Evolutionary conservation across 2,888 invertebrate species (phyloP).

Genomic region (Tenthredo livida): DNA sequence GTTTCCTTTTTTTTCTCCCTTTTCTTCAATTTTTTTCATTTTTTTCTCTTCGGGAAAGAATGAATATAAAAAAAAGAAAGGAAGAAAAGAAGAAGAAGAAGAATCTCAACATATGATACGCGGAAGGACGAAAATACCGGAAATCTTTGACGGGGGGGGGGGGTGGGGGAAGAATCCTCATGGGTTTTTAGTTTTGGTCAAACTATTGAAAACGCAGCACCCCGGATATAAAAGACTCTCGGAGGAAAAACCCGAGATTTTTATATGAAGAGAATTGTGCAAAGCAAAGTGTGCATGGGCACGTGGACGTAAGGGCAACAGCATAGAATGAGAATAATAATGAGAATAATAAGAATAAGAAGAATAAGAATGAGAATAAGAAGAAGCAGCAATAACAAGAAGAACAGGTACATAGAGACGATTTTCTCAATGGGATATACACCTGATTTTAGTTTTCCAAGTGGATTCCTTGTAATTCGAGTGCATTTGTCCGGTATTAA

Average conservation of each 20-base stretch:
- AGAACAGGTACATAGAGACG: slow-evolving; percentile 21
- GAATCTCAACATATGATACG: neutral
- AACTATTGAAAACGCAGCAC: neutral
- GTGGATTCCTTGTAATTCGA: slow-evolving; percentile 47
- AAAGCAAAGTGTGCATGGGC: neutral
- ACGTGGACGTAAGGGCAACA: slow-evolving; percentile 33
- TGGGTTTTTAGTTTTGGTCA: slow-evolving; percentile 7
- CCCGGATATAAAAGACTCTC: neutral
- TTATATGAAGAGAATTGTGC: neutral
- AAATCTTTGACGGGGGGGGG: neutral
- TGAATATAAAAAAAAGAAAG: neutral
- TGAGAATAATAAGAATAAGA: neutral
- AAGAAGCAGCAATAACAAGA: slow-evolving; percentile 2
- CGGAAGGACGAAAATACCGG: slow-evolving; percentile 7
- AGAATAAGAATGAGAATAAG: neutral
- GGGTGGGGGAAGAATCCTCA: neutral
- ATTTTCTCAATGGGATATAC: slow-evolving; percentile 30
- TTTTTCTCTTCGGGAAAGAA: neutral
- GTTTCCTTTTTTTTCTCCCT: too few species aligned
- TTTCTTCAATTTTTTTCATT: neutral
- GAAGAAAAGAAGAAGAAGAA: neutral
- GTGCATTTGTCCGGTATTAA: slow-evolving; percentile 47
- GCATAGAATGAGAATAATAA: neutral
- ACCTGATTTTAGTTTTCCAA: slow-evolving; percentile 41
- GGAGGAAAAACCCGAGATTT: neutral